Conservation (phyloP, 2,888 invertebrate species). For the Syritta pipiens region DNA sequence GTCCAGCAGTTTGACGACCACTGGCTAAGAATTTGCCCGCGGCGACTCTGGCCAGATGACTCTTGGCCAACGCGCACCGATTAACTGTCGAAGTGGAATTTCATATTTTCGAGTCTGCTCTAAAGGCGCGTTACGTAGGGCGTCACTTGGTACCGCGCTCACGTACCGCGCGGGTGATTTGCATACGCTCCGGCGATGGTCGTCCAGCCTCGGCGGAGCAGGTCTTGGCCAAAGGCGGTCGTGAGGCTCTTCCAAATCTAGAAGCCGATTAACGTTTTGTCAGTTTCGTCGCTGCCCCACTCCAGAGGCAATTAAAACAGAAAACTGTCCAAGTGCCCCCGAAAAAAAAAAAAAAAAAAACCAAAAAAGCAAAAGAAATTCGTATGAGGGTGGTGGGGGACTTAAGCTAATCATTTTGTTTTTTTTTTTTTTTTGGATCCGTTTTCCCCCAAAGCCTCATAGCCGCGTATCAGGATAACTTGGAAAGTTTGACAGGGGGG, state of each 20-base stretch:
- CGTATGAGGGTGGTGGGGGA: not conserved
- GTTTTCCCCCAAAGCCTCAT: not conserved
- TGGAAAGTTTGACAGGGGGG: not conserved
- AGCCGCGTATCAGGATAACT: not conserved
- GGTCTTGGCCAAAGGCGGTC: constrained; percentile 38
- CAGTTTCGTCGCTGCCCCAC: no score
- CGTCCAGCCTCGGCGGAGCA: constrained; percentile 14
- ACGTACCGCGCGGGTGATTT: constrained; percentile 46
- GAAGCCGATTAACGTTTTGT: constrained; percentile 14
- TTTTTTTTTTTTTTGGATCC: not conserved
- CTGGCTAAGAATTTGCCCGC: constrained; percentile 33
- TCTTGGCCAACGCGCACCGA: constrained; percentile 50
- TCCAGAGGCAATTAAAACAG: not conserved
- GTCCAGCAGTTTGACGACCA: not conserved
- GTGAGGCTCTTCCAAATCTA: constrained; percentile 22
- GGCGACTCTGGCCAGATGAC: constrained; percentile 21
- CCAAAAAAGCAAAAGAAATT: no score
- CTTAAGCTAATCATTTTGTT: constrained; percentile 1
- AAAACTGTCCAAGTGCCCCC: constrained; percentile 34
- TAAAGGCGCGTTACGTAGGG: constrained; percentile 10
- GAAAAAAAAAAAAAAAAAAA: constrained; percentile 12
- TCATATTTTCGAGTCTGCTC: constrained; percentile 35
- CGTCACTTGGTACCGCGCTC: constrained; percentile 59
- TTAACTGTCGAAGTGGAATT: constrained; percentile 53
- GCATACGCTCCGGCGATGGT: constrained; percentile 50